These are phyloP conservation scores for Epizoanthus ramosus DNA, from an alignment of 92 coral and sea anemone genomes.

Conservation along the genomic window DNA sequence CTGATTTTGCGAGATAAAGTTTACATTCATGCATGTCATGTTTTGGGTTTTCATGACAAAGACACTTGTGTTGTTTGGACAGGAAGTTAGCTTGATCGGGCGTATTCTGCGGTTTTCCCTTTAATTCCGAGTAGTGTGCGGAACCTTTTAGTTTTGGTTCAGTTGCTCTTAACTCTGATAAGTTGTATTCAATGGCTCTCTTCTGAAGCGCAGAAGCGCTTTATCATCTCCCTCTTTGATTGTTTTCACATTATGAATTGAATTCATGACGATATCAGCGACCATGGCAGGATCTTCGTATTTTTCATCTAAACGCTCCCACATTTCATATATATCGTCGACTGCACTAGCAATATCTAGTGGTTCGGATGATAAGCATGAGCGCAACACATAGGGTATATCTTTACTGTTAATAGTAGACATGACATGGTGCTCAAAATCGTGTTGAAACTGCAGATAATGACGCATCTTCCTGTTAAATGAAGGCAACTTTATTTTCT, in stretches of 20 bases:
- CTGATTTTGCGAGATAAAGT: slow-evolving; percentile 47
- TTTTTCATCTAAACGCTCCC: slow-evolving; percentile 52
- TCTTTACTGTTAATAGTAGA: slow-evolving; percentile 4
- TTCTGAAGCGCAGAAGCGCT: slow-evolving; percentile 29
- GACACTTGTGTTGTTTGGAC: slow-evolving; percentile 40
- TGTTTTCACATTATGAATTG: slow-evolving; percentile 19
- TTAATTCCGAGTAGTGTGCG: slow-evolving; percentile 33
- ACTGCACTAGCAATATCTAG: slow-evolving; percentile 17
- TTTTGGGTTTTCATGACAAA: slow-evolving; percentile 41
- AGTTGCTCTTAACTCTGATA: background rate
- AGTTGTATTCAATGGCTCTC: slow-evolving; percentile 42
- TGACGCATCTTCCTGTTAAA: slow-evolving; percentile 41
- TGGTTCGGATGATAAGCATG: slow-evolving; percentile 7
- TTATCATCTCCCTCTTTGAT: slow-evolving; percentile 37
- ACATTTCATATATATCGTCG: slow-evolving; percentile 49
- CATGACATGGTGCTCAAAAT: slow-evolving; percentile 42
- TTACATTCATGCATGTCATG: slow-evolving; percentile 60
- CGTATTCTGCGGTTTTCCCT: slow-evolving; percentile 22
- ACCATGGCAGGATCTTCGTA: slow-evolving; percentile 42
- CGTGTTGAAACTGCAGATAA: slow-evolving; percentile 41
- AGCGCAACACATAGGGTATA: slow-evolving; percentile 22
- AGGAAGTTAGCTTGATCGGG: background rate
- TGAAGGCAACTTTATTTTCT: slow-evolving; percentile 38
- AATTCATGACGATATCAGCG: slow-evolving; percentile 9
- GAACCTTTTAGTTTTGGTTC: slow-evolving; percentile 28